Evolutionary conservation across 2,888 invertebrate species (phyloP).

Genomic region (Drosophila picticornis): DNA sequence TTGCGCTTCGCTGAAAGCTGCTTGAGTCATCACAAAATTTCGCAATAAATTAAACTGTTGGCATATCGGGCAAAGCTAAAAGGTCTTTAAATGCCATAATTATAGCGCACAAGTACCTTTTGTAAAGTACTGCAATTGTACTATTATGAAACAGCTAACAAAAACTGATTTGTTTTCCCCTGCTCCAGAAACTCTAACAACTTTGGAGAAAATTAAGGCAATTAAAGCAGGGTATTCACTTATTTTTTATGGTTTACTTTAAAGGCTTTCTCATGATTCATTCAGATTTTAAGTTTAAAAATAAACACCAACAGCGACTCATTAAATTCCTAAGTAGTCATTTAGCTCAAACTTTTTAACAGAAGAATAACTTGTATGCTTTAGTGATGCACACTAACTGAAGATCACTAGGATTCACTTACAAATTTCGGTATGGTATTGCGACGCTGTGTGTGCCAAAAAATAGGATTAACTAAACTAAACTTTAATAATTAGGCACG

Average conservation of each 20-base stretch:
- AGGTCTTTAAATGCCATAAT: constrained; percentile 9
- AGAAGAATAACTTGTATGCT: not conserved
- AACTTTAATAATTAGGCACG: constrained; percentile 61
- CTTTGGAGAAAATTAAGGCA: not conserved
- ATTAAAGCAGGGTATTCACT: not conserved
- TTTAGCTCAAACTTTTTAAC: constrained; percentile 11
- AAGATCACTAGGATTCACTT: constrained; percentile 29
- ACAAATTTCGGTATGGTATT: constrained; percentile 44
- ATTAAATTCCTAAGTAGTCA: not conserved
- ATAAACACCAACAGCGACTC: constrained; percentile 40
- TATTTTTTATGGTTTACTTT: not conserved
- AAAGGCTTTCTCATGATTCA: not conserved
- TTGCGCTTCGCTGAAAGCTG: constrained; percentile 24
- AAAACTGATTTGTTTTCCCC: not conserved
- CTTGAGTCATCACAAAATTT: constrained; percentile 51
- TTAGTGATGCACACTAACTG: not conserved
- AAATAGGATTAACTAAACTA: constrained; percentile 64
- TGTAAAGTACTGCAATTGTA: constrained; percentile 41
- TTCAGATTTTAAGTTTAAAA: constrained; percentile 39
- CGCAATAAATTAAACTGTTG: constrained; percentile 7
- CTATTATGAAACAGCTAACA: constrained; percentile 53
- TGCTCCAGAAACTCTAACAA: constrained; percentile 3
- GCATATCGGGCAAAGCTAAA: constrained; percentile 13
- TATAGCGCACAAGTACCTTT: constrained; percentile 39
- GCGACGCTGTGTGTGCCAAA: constrained; percentile 44